A percentile compares a stretch with the other conserved stretches of the same genome.
Conservation (phyloP, 2,113 vertebrate species). For the Indicator indicator region DNA sequence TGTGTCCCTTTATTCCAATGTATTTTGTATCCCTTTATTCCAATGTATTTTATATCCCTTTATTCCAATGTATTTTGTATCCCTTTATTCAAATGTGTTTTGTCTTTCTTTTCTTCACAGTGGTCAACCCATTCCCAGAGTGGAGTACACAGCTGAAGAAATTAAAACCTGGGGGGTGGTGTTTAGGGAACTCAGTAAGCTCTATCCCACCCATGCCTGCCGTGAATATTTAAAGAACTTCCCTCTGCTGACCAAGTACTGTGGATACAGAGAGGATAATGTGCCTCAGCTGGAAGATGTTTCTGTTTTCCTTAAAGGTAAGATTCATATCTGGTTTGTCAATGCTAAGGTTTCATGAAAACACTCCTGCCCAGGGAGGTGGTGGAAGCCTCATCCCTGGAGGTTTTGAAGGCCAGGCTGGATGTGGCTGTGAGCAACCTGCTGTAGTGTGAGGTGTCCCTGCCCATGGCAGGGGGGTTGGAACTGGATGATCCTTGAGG, state of each 20-base stretch:
- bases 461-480: too few relatives aligned
- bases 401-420: too few relatives aligned
- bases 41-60: not conserved
- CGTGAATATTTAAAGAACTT: slow-evolving; percentile 94
- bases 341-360: not conserved
- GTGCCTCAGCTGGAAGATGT: slow-evolving; percentile 96
- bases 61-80: not conserved
- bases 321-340: not conserved
- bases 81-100: not conserved
- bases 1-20: not conserved
- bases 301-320: slow-evolving; percentile 92
- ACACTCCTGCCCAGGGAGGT: not conserved
- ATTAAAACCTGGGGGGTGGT: slow-evolving; percentile 93
- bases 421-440: too few relatives aligned
- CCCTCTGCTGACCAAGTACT: slow-evolving; percentile 90
- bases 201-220: slow-evolving; percentile 97
- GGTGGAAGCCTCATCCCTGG: too few relatives aligned
- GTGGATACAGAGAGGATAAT: slow-evolving; percentile 94
- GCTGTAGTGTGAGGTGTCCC: too few relatives aligned
- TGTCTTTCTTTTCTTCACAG: slow-evolving; percentile 66
- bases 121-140: slow-evolving; percentile 91
- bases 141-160: slow-evolving; percentile 92
- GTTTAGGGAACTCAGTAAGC: slow-evolving; percentile 91
- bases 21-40: not conserved
- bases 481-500: too few relatives aligned